Base-by-base conservation (phyloP, 2,113 vertebrate genomes). In the Tragelaphus buxtoni region DNA sequence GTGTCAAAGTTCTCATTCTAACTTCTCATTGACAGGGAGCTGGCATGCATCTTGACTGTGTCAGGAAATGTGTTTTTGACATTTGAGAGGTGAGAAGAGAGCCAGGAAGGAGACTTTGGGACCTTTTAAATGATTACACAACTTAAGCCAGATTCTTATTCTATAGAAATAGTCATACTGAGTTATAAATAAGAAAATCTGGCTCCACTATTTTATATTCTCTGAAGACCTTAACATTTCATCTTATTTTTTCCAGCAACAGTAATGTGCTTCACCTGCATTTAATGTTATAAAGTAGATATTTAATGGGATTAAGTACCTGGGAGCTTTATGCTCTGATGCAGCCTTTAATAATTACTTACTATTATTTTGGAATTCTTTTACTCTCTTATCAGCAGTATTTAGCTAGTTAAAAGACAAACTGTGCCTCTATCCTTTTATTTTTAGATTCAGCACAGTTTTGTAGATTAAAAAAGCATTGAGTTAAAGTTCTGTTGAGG, bases 21-120 rank as follows among this genome's bases (percentile, higher is more conserved):
- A 58, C 42, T 87, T 45, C 74, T 84, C 95, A 76, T 42, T 95
- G 96, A 96, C 92, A 93, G 90, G 60, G 90, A 95, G 28, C 92
- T 97, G 97, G 96, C 92, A 42, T 0, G 13, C n/a, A 39, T 82
- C 32, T 56, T 45, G 30, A 90, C 77, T 88, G 47, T 86, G 63
- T 96, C 92, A 92, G 96, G 95, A 98, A 97, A 96, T 95, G 77
- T 97, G 97, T 94, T 97, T 98, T 95, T 94, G 92, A 96, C 98
- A 98, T 95, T 91, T 95, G 97, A 97, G 97, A 98, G 88, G 85
- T 87, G 96, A 97, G 94, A 93, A 91, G 69, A 92, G 97, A 97
- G 88, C 45, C 85, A 94, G 90, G 81, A 91, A 92, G 88, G 90
- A 98, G 91, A 97, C 91, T 90, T 82, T 87, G 95, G 93, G 96